These are phyloP conservation scores for Ochotona curzoniae DNA, from an alignment of 2,113 vertebrate genomes.

Conservation along the genomic window DNA sequence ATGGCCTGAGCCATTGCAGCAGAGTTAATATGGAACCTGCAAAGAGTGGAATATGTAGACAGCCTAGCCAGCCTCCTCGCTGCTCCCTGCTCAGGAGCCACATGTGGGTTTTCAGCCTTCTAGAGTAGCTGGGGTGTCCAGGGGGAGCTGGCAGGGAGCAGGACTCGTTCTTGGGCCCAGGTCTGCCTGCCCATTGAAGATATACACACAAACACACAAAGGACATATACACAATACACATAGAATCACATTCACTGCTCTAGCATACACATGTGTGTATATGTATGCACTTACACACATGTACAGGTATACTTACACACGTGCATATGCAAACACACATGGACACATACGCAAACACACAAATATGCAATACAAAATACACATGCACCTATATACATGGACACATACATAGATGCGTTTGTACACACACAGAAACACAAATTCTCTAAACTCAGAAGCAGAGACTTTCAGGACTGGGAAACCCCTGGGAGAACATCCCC, in stretches of 20 bases:
- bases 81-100: background rate
- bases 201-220: background rate
- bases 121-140: background rate
- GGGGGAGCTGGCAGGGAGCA: background rate
- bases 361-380: too few relatives aligned
- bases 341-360: background rate
- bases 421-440: background rate
- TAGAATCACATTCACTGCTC: background rate
- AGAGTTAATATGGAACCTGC: background rate
- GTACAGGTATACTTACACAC: background rate
- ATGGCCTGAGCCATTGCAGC: background rate
- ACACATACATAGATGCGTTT: background rate
- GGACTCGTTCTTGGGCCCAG: background rate
- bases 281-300: background rate
- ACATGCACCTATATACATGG: background rate
- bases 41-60: background rate
- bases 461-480: background rate
- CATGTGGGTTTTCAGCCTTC: background rate
- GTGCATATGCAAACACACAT: background rate
- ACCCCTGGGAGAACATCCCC: background rate
- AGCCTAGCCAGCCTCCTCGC: background rate
- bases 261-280: background rate
- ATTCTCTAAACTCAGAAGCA: slow-evolving; percentile 1
- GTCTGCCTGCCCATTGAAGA: background rate
- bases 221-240: background rate